A percentile compares a stretch with the other conserved stretches of the same genome.
These are phyloP conservation scores for Apostichopus parvimensis DNA, from an alignment of 35 echinoderm and acorn worm species.

Conservation along the genomic window DNA sequence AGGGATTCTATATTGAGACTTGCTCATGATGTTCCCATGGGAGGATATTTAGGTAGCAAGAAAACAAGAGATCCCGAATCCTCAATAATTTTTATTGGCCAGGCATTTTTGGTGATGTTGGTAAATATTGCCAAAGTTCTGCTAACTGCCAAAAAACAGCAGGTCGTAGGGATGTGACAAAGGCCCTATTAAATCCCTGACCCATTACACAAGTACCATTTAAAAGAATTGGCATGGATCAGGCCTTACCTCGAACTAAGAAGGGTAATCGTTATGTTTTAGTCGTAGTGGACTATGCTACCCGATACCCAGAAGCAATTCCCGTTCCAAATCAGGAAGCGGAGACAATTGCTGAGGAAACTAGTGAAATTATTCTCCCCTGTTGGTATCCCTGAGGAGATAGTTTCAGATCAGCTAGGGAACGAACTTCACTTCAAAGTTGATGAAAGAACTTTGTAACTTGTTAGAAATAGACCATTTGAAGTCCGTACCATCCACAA, in stretches of 20 bases:
- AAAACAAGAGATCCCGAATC: no score
- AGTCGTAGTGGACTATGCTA: constrained; percentile 68
- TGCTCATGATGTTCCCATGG: no score
- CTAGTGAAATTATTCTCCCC: constrained; percentile 65
- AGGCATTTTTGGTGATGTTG: background rate
- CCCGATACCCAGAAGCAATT: constrained; percentile 71
- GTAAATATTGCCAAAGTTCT: no score
- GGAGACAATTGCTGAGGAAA: constrained; percentile 68
- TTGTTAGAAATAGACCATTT: constrained; percentile 62
- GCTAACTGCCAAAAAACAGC: background rate
- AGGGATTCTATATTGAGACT: no score
- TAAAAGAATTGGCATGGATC: no score
- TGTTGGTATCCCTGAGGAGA: constrained; percentile 76
- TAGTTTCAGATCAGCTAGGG: constrained; percentile 68
- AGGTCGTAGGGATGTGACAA: background rate
- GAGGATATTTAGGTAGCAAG: no score
- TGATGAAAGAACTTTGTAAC: constrained; percentile 72
- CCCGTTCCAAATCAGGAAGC: constrained; percentile 60
- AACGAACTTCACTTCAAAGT: constrained; percentile 55
- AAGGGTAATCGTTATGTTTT: no score
- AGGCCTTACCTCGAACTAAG: no score
- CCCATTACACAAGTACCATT: no score
- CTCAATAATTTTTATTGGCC: background rate
- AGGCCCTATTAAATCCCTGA: no score
- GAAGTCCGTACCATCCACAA: constrained; percentile 68